A percentile compares a stretch with the other conserved stretches of the same genome.
phyloP scores from a whole-genome alignment of 1,140 invertebrate species.

The Drosophila ercepeae region DNA sequence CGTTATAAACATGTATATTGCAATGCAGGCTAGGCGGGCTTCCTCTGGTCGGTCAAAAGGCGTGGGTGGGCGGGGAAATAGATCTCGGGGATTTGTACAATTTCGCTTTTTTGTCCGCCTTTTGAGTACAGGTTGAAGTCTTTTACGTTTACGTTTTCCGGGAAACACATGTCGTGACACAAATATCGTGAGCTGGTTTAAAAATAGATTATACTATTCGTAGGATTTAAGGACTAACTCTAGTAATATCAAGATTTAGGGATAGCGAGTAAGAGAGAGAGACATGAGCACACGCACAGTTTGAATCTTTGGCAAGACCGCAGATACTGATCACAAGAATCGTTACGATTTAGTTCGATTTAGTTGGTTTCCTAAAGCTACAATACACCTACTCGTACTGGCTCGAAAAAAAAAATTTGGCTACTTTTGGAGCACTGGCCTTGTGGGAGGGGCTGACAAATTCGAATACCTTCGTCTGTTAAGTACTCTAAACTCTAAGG shows the following conservation, averaged over 20 bases:
- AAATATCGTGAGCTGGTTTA: slow-evolving; percentile 37
- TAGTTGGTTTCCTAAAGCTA: slow-evolving; percentile 33
- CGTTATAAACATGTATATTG: slow-evolving; percentile 33
- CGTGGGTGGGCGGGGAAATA: slow-evolving; percentile 31
- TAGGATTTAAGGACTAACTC: slow-evolving; percentile 1
- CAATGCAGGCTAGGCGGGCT: slow-evolving; percentile 53
- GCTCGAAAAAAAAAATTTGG: slow-evolving; percentile 61
- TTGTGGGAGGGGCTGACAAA: slow-evolving; percentile 33
- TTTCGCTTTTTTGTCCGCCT: slow-evolving; percentile 15
- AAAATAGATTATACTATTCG: slow-evolving; percentile 12
- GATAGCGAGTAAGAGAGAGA: slow-evolving; percentile 8
- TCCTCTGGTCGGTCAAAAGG: slow-evolving; percentile 38
- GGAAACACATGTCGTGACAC: slow-evolving; percentile 32
- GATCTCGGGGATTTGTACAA: slow-evolving; percentile 36
- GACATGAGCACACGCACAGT: slow-evolving; percentile 40
- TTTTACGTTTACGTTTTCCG: slow-evolving; percentile 6
- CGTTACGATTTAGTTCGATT: slow-evolving; percentile 55
- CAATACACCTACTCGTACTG: slow-evolving; percentile 27
- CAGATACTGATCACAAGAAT: slow-evolving; percentile 78
- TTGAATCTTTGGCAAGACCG: slow-evolving; percentile 74
- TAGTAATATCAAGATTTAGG: slow-evolving; percentile 19
- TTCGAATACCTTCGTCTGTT: slow-evolving; percentile 32
- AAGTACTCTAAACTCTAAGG: slow-evolving; percentile 48
- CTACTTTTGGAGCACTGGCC: slow-evolving; percentile 65
- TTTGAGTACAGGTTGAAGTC: slow-evolving; percentile 22